Base-by-base conservation (phyloP, 2,797 vertebrate species). In the Nasua narica region DNA sequence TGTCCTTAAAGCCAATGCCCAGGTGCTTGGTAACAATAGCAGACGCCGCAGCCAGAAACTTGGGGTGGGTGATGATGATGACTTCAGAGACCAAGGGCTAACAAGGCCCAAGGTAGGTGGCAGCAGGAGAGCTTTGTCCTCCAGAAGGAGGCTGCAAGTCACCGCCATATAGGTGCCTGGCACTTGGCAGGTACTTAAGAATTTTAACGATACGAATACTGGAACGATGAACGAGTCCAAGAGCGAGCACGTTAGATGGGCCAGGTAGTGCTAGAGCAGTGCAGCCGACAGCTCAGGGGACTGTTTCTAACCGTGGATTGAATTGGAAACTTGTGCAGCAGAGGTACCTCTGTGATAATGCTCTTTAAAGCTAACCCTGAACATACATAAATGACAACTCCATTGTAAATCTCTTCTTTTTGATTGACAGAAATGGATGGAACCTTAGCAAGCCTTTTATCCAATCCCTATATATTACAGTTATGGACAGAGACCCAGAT, bases 91-190 rank as follows among this genome's bases (percentile, higher is more conserved):
- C 96, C 99, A 99, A 90, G 99, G 99, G 7, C 99, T 99, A 62
- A 99, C 99, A 5, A 98, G 99, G 77, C 99, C 99, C 21, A 99
- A 99, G 99, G 99, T 99, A 87, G 98, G 98, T 52, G 46, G 16
- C 37, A 25, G 12, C 54, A 18, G 90, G 40, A 43, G 48, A 46
- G 48, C 74, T 52, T 43, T 67, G 43, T 32, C 58, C 7, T 62
- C 6, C 0, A 37, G 62, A 19, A 52, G 60, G 60, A 35, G 58
- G 18, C 48, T 13, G 2, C 11, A 37, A 12, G 58, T 23, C 6
- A 0, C 16, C 54, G 25, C 46, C 11, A 0, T 10, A 0, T 3
- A 15, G 69, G 21, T 72, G 35, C 50, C 43, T 87, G 37, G 43
- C 67, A 9, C 37, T 62, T 13, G 25, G 10, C 50, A 56, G 50